Conservation (phyloP, 2,113 vertebrate genomes). For the Chloropsis hardwickii region DNA sequence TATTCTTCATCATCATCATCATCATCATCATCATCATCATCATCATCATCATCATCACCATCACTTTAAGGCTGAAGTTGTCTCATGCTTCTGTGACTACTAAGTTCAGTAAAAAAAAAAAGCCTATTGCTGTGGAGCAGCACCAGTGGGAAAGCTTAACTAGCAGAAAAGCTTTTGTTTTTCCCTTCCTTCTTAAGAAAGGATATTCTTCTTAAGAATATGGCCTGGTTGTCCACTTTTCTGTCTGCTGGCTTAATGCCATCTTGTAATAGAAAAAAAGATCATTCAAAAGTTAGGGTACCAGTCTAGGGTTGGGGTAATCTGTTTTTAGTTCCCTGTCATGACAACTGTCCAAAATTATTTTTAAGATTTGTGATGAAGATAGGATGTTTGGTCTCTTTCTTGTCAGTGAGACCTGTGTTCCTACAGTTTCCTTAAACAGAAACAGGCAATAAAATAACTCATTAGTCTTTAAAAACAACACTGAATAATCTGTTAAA, state of each 20-base stretch:
- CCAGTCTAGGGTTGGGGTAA: neutral
- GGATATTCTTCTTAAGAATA: neutral
- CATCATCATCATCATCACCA: no score
- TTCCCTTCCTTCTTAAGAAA: no score
- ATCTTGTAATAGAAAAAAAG: neutral
- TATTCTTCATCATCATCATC: neutral
- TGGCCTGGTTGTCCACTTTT: neutral
- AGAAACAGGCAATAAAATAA: neutral
- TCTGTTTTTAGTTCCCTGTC: neutral
- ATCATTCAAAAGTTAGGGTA: neutral
- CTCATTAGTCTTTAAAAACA: neutral
- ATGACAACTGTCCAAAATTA: neutral
- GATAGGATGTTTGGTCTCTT: neutral
- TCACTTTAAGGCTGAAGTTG: neutral
- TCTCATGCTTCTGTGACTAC: neutral
- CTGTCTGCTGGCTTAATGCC: neutral
- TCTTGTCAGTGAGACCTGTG: neutral
- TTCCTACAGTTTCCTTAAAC: neutral
- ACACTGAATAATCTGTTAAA: neutral
- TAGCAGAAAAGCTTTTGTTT: neutral
- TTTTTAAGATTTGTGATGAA: neutral
- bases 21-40: neutral
- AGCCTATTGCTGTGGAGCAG: neutral
- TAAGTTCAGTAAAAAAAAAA: neutral
- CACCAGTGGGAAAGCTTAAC: neutral